Conservation (phyloP, 2,888 invertebrate genomes). For the Limulus polyphemus region DNA sequence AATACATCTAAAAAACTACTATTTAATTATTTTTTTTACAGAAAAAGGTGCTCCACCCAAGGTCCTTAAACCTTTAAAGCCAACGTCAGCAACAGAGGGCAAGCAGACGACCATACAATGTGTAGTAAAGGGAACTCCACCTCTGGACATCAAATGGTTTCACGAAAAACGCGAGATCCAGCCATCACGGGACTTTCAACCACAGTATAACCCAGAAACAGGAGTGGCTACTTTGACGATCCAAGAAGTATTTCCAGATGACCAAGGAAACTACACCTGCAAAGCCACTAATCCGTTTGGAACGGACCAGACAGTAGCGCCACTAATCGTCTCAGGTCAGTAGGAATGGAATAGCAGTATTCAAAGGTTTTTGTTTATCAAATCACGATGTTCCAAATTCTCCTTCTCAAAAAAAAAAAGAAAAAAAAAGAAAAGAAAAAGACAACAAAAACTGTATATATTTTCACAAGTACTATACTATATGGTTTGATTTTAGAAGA, state of each 20-base stretch:
- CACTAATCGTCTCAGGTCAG: slow-evolving; percentile 26
- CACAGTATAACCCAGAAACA: slow-evolving; percentile 14
- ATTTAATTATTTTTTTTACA: slow-evolving; percentile 40
- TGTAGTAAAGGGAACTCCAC: slow-evolving; percentile 48
- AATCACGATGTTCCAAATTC: too few species aligned
- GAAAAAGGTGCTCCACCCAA: slow-evolving; percentile 38
- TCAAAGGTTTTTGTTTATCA: too few species aligned
- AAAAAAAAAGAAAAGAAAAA: too few species aligned
- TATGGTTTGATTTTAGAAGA: too few species aligned
- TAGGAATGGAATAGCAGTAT: neutral
- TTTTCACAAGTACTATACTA: too few species aligned
- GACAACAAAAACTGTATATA: too few species aligned
- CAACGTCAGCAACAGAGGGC: slow-evolving; percentile 46
- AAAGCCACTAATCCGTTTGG: slow-evolving; percentile 29
- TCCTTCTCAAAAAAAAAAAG: too few species aligned
- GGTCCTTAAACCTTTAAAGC: slow-evolving; percentile 48
- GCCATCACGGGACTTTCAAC: slow-evolving; percentile 22
- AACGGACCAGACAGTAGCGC: slow-evolving; percentile 23
- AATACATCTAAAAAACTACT: neutral
- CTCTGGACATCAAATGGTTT: slow-evolving; percentile 32
- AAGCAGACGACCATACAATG: slow-evolving; percentile 52
- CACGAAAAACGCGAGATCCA: slow-evolving; percentile 32
- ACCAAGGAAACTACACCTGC: slow-evolving; percentile 30
- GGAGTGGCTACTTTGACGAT: slow-evolving; percentile 22
- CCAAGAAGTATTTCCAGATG: slow-evolving; percentile 34